Evolutionary conservation across 2,888 invertebrate genomes (phyloP), one percentile per base, ranked within the genome.

Genomic region (Standfussiana lucernea): DNA sequence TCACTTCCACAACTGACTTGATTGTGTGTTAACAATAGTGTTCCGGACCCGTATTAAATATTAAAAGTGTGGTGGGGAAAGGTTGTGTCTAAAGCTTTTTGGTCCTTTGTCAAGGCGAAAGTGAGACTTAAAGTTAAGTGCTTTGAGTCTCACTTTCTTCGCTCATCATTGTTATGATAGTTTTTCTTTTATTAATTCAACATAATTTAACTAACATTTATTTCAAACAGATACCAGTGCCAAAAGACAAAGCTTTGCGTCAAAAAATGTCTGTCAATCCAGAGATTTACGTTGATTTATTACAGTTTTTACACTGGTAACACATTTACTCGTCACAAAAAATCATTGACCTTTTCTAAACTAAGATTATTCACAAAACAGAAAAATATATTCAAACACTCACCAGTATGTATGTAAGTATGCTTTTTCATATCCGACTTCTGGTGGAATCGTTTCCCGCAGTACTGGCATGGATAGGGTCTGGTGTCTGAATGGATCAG

Each of bases 371-470:
- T 42, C 18, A 21, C 37, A 6, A 40, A 56, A 40, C 15, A 64
- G n/a, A 45, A 21, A 35, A 5, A 18, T 21, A 56, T 21, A 42
- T 21, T n/a, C 1, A 35, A 24, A 15, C 18, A 97, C 98, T 98
- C 92, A 98, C 98, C 98, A 91, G 98, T 98, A 93, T 98, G 98
- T 85, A 98, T 99, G 94, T 99, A 99, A 42, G 99, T 99, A 96
- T 99, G 99, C 93, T 99, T 99, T 97, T 99, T 99, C 99, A 99
- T 99, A 95, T 99, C 99, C 73, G 99, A 99, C 94, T 99, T 99
- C 96, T 99, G 99, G 94, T 99, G 99, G 96, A 99, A 99, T 89
- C 99, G 97, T 95, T 99, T 99, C 79, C 99, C 99, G 95, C 99
- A 99, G 96, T 99, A 99, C 94, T 99, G 99, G 95, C 99, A 99